Evolutionary conservation across 2,113 vertebrate genomes (phyloP), one percentile per base, ranked within the genome.

Genomic region (Octodon degus): DNA sequence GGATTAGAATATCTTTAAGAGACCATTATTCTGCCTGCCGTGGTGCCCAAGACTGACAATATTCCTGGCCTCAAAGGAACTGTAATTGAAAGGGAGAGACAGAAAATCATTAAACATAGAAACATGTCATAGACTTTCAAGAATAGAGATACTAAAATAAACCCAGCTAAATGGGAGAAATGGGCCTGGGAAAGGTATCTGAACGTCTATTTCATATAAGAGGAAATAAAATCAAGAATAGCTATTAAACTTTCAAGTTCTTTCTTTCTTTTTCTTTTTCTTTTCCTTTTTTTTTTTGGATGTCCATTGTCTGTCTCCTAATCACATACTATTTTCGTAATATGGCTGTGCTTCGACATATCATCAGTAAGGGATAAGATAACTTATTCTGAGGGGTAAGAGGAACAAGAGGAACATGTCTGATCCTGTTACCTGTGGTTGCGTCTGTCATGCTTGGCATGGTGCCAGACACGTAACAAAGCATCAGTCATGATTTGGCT

Each of bases 61-160:
- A 53, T 43, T 4, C 37, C 65, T 70, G 55, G 30, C 17, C 20
- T 86, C 6, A 7, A 65, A 12, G 11, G 50, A 68, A 87, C 22
- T 24, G 2, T 30, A 34, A 88, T 74, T 81, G 76, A 60, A 76
- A 30, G 37, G 4, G 11, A 4, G n/a, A n/a, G 30, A 43, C 3
- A 80, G 32, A 86, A 90, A 53, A 19, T 84, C 30, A 87, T 20
- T 85, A 87, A 67, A 74, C 24, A 53, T 3, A 91, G n/a, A 93
- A 68, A 81, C 0, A 65, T 20, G 27, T 84, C 11, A n/a, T 32
- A 67, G 19, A 22, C 68, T 47, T 84, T 37, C 12, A 89, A 82
- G 30, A 81, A 63, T 1, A 94, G 27, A 90, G 72, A 84, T 47
- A 62, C 16, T 74, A 65, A 11, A 67, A 85, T 20, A 85, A 30